phyloP scores from a whole-genome alignment of 2,797 vertebrate genomes.

The Crocodylus rhombifer region DNA sequence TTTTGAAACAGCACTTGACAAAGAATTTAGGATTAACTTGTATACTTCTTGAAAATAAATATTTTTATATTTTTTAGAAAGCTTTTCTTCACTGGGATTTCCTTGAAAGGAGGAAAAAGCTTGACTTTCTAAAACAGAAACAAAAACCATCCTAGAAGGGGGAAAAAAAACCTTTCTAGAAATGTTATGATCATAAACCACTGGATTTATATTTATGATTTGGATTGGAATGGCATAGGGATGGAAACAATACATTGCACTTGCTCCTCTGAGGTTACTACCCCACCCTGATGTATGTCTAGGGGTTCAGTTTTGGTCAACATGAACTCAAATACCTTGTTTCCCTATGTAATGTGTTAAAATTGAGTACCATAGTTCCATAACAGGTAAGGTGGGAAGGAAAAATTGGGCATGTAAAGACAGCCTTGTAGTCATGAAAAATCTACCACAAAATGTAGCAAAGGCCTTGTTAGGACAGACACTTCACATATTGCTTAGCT shows the following conservation, averaged over 20 bases:
- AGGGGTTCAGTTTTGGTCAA: not conserved
- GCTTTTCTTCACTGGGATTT: rapidly evolving
- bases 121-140: not conserved
- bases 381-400: not conserved
- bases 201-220: not conserved
- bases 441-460: not conserved
- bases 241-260: not conserved
- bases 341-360: not conserved
- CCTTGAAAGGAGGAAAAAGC: not conserved
- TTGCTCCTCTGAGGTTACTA: not conserved
- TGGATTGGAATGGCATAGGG: not conserved
- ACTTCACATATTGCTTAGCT: too few relatives aligned
- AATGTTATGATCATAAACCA: not conserved
- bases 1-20: not conserved
- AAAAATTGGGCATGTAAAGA: not conserved
- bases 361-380: not conserved
- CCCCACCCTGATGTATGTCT: not conserved
- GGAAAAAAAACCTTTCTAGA: not conserved
- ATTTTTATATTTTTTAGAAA: not conserved
- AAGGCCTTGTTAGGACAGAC: not conserved
- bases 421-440: not conserved
- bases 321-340: not conserved
- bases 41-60: not conserved
- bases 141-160: not conserved
- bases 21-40: not conserved